A percentile compares a stretch with the other conserved stretches of the same genome.
Conservation (phyloP, 2,113 vertebrate genomes). For the Xenopus laevis region DNA sequence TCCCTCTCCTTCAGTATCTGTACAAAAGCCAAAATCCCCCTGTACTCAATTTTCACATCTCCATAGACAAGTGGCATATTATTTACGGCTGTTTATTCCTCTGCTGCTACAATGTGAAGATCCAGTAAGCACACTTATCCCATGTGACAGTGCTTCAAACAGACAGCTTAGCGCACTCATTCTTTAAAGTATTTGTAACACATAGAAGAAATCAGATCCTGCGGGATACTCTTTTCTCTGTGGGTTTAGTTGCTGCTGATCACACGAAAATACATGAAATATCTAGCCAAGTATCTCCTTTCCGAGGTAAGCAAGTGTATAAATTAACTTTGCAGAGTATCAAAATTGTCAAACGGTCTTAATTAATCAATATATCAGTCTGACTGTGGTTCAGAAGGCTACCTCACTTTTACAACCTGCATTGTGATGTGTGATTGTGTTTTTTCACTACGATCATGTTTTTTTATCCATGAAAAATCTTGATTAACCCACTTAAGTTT, state of each 20-base stretch:
- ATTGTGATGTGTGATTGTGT: too few relatives aligned
- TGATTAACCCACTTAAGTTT: too few relatives aligned
- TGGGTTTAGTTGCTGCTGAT: slow-evolving; percentile 32
- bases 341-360: too few relatives aligned
- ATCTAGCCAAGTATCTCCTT: not conserved
- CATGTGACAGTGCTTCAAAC: slow-evolving; percentile 39
- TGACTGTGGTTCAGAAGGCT: too few relatives aligned
- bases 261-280: slow-evolving; percentile 28
- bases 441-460: too few relatives aligned
- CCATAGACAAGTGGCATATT: slow-evolving; percentile 41
- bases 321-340: not conserved
- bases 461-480: too few relatives aligned
- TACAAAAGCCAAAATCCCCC: slow-evolving; percentile 42
- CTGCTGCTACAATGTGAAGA: slow-evolving; percentile 36
- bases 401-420: not conserved
- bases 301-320: slow-evolving; percentile 7
- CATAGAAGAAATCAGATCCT: slow-evolving; percentile 32
- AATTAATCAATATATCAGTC: not conserved
- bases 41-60: slow-evolving; percentile 43
- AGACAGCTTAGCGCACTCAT: slow-evolving; percentile 39
- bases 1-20: slow-evolving; percentile 33
- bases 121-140: slow-evolving; percentile 38
- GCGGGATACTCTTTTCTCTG: slow-evolving; percentile 26
- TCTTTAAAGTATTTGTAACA: slow-evolving; percentile 41
- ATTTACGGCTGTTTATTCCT: slow-evolving; percentile 45